These are phyloP conservation scores for Oxycera nigricornis DNA, from an alignment of 2,888 invertebrate genomes.

Conservation along the genomic window DNA sequence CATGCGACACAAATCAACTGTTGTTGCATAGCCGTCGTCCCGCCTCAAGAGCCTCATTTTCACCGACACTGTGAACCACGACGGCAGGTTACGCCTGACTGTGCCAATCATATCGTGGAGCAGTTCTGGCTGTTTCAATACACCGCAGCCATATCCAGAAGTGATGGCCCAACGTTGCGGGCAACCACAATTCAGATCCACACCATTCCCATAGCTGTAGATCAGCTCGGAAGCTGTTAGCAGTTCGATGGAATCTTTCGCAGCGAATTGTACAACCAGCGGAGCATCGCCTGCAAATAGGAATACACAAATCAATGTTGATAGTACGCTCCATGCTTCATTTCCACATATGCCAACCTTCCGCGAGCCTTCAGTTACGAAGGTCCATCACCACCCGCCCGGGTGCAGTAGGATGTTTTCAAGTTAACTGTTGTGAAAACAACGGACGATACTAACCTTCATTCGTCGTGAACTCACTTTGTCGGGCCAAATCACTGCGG, in stretches of 20 bases:
- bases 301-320: no score
- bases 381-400: no score
- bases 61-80: slow-evolving; percentile 85
- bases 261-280: slow-evolving; percentile 93
- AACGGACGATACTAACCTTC: slow-evolving; percentile 55
- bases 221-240: slow-evolving; percentile 84
- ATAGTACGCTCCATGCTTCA: no score
- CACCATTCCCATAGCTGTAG: slow-evolving; percentile 85
- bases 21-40: slow-evolving; percentile 64
- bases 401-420: no score
- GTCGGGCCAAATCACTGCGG: slow-evolving; percentile 84
- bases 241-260: slow-evolving; percentile 83
- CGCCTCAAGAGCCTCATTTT: slow-evolving; percentile 78
- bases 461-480: slow-evolving; percentile 81
- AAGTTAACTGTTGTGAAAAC: no score
- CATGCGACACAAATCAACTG: slow-evolving; percentile 80
- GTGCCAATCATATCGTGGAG: slow-evolving; percentile 81
- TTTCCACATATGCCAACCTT: no score
- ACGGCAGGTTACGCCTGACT: slow-evolving; percentile 74
- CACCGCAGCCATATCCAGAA: slow-evolving; percentile 86
- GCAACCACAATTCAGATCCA: slow-evolving; percentile 97
- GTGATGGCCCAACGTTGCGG: slow-evolving; percentile 95
- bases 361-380: no score
- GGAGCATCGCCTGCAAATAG: slow-evolving; percentile 79
- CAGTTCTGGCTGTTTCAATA: slow-evolving; percentile 82